Base-by-base conservation (phyloP, 2,797 vertebrate genomes). In the Manis javanica region DNA sequence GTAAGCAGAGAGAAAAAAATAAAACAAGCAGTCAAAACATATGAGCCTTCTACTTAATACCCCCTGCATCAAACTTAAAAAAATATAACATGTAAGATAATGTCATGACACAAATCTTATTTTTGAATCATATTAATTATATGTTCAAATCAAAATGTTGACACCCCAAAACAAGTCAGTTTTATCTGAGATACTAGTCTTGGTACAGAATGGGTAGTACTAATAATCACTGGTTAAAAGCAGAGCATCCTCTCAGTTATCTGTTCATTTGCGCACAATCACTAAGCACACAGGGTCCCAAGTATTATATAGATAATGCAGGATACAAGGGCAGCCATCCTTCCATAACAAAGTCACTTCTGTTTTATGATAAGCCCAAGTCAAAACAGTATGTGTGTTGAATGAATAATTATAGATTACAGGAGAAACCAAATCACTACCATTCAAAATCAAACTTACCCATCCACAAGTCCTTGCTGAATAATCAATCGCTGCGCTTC, bases 381-480 rank as follows among this genome's bases (percentile, higher is more conserved):
- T 75, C 12, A 94, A 91, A 86, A 59, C 2, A 51, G 19, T 83
- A 23, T 79, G 66, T 11, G 34, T 79, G 7, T 4, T 75, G 46
- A 82, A 23, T 42, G 74, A 91, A 49, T 71, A 64, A 88, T 63
- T 75, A 59, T 34, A 49, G 21, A 55, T 21, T 39, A 34, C 3
- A 82, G 55, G 6, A 87, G 64, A 87, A 39, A 79, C 71, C 6
- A 39, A 84, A 69, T 63, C 55, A 75, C 19, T 34, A 51, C 55
- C 53, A n/a, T 18, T 94, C 42, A 78, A 84, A 85, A 46, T 59
- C 81, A 91, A 90, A 95, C 99, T 98, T 98, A 99, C 99, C 99
- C 99, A 98, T 99, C 99, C 61, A 99, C 98, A 87, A 99, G 99
- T 94, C 99, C 99, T 98, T 99, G 99, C 81, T 99, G 99, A 97